Evolutionary conservation across 2,888 invertebrate genomes (phyloP).

Genomic region (Hirudinaria manillensis): DNA sequence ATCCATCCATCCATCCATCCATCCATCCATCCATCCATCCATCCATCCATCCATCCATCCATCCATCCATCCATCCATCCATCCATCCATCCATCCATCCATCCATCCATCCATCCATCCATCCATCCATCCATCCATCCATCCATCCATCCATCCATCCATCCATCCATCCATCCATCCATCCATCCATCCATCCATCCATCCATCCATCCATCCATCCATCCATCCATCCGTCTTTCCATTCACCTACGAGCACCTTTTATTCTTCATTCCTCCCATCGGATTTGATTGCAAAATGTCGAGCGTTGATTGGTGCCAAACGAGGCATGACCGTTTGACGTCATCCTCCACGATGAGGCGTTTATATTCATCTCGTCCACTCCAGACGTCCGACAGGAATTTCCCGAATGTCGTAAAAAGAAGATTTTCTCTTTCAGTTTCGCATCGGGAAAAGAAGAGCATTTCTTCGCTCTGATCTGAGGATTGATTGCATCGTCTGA

Average conservation of each 20-base stretch:
- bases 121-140: neutral
- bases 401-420: too few relatives aligned
- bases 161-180: neutral
- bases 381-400: too few relatives aligned
- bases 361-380: too few relatives aligned
- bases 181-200: neutral
- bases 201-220: neutral
- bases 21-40: neutral
- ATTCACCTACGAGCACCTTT: neutral
- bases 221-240: neutral
- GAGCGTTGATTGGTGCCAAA: neutral
- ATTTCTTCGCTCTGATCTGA: too few relatives aligned
- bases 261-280: neutral
- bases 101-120: neutral
- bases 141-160: neutral
- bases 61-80: neutral
- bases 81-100: neutral
- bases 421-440: too few relatives aligned
- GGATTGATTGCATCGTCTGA: too few relatives aligned
- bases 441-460: too few relatives aligned
- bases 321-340: too few relatives aligned
- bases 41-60: neutral
- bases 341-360: too few relatives aligned
- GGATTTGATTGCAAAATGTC: neutral
- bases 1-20: neutral